Base-by-base conservation (phyloP, 2,888 invertebrate genomes). In the Metacarcinus magister region DNA sequence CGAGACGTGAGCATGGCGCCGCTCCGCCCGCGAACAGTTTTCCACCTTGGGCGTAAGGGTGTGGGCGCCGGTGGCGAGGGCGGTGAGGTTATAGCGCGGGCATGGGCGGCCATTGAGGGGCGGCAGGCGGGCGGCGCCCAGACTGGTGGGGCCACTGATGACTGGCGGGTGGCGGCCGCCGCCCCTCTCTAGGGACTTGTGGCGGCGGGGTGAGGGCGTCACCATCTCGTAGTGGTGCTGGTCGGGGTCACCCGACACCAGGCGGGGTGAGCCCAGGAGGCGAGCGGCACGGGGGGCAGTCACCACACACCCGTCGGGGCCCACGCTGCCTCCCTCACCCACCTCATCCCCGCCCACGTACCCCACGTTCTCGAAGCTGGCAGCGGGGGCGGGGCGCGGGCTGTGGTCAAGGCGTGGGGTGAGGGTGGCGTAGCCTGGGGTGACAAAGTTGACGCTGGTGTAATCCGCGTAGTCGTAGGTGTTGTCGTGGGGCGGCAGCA, bases 341-440 rank as follows among this genome's bases (percentile, higher is more conserved):
- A 96, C 92, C 67, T 99, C 99, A 97, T 99, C 99, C 94, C 98
- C 98, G 97, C 98, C 98, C 97, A 98, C 98, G 97, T 98, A 98
- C 54, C 98, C 98, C 95, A 98, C 98, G 97, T 99, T 99, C 97
- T 98, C 98, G 97, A 98, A 98, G 96, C 97, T 97, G 89, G 97
- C 97, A 44, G 97, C 43, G 98, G 98, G 0, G 99, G 99, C 23
- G 98, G 99, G 94, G 98, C 98, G 39, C 98, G 98, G 0, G 99
- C 99, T 0, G 93, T 91, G 90, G 93, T 95, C 93, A 13, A 94
- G 54, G 39, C 95, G 96, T 8, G 96, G 96, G 23, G 96, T 95
- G 46, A 95, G 93, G 60, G 60, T 95, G 75, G 95, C 82, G 54
- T 96, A 94, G 16, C 96, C 95, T 48, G 96, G 94, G 67, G 92